Base-by-base conservation (phyloP, 2,113 vertebrate species). In the Heterochromis multidens region DNA sequence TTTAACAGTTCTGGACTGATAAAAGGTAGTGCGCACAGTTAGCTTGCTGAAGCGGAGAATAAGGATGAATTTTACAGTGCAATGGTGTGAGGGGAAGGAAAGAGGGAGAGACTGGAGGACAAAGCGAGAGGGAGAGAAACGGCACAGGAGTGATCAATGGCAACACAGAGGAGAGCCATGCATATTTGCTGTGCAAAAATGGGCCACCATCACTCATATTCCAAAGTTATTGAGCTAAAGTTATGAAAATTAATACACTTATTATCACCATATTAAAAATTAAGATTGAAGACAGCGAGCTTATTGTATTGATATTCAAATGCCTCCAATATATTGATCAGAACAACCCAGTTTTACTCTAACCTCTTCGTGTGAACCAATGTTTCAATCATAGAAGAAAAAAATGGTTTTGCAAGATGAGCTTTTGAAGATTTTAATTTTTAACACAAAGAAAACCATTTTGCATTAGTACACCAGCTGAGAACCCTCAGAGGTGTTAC, bases 1-100 rank as follows among this genome's bases (percentile, higher is more conserved):
- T 95, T 95, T 94, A 96, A 96, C 95, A 95, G 93, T 95, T 95
- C 89, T 93, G 93, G 92, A 93, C 94, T 96, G 95, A 96, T 96
- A 96, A 96, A 96, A 96, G 94, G 94, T 93, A 92, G 91, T 89
- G 88, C 33, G 63, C 92, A 87, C 90, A 92, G 93, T 95, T 94
- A 94, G 94, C 84, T 82, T 87, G 88, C 92, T 88, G 89, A 91
- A 91, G 92, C 21, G 49, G 80, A 91, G 91, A 94, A 91, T 89
- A 87, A 88, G 91, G 89, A 91, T 89, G 91, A 91, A 93, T 94
- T 92, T 94, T 94, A 95, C 93, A 92, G 87, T 85, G 91, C 74
- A 57, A 83, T 62, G 84, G 82, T 86, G 83, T 91, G 85, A 87
- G 85, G 43, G 80, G 80, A 78, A 85, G 79, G 84, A 83, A 79